phyloP scores from a whole-genome alignment of 1,140 invertebrate genomes.

The Arctopsyche grandis region DNA sequence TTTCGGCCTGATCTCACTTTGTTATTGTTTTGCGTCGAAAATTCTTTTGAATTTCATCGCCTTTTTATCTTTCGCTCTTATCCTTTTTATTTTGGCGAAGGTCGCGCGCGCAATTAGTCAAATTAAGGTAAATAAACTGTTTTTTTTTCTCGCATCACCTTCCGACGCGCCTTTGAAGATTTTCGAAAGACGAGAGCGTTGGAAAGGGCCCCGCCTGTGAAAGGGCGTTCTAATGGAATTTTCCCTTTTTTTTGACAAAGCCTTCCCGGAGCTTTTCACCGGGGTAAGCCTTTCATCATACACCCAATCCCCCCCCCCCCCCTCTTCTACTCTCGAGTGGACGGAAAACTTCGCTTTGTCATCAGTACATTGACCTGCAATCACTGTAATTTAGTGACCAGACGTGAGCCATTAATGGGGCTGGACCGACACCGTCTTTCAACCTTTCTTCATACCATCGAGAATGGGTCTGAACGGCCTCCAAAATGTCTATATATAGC shows the following conservation, averaged over 20 bases:
- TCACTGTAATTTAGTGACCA: constrained; percentile 44
- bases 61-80: too few relatives aligned
- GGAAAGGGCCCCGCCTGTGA: constrained; percentile 14
- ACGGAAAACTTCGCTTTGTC: constrained; percentile 41
- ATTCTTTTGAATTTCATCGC: too few relatives aligned
- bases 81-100: neutral
- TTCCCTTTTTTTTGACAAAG: neutral
- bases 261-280: constrained; percentile 7
- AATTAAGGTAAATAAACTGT: constrained; percentile 31
- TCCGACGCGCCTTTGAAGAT: constrained; percentile 31
- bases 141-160: neutral
- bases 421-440: neutral
- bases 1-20: too few relatives aligned
- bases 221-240: constrained; percentile 40
- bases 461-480: neutral
- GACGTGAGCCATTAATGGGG: constrained; percentile 36
- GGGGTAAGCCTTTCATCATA: constrained; percentile 4
- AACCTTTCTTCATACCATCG: neutral
- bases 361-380: constrained; percentile 33
- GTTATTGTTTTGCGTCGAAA: too few relatives aligned
- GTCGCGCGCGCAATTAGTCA: constrained; percentile 25
- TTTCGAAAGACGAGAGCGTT: constrained; percentile 16
- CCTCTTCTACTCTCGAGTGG: constrained; percentile 5
- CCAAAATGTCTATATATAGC: neutral
- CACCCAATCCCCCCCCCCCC: neutral